Conservation (phyloP, 2,888 invertebrate species). For the Bimastos eiseni region DNA sequence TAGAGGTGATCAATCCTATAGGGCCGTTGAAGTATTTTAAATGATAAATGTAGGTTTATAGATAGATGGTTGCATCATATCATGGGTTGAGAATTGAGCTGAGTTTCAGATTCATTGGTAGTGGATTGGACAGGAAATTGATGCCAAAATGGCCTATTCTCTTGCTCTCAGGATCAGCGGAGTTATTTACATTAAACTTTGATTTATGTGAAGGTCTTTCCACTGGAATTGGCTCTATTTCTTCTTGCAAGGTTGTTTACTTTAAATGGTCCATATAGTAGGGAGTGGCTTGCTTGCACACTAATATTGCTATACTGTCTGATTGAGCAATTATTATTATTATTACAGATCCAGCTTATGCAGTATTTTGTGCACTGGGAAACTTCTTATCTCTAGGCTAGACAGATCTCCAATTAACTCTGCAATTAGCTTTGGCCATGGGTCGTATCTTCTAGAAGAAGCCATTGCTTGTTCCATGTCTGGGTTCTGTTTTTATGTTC, state of each 20-base stretch:
- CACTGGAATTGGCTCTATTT: background rate
- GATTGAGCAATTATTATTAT: background rate
- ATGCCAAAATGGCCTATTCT: background rate
- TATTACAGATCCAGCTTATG: background rate
- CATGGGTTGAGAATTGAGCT: background rate
- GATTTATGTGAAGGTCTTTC: background rate
- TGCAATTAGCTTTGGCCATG: background rate
- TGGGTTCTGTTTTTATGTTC: background rate
- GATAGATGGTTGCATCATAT: background rate
- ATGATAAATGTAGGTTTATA: background rate
- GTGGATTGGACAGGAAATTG: background rate
- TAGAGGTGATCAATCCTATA: no score
- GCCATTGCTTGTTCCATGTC: background rate
- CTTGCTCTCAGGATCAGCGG: background rate
- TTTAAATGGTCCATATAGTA: background rate
- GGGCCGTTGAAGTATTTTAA: background rate
- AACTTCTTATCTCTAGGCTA: background rate
- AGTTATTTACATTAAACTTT: slow-evolving; percentile 5
- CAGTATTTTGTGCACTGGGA: background rate
- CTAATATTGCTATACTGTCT: background rate
- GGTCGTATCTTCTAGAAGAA: background rate
- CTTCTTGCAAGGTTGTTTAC: background rate
- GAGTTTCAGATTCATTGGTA: no score
- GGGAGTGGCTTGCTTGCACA: background rate
- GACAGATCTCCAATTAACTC: background rate